These are phyloP conservation scores for Bergia puertoricense DNA, from an alignment of 92 coral and sea anemone species.

Conservation along the genomic window DNA sequence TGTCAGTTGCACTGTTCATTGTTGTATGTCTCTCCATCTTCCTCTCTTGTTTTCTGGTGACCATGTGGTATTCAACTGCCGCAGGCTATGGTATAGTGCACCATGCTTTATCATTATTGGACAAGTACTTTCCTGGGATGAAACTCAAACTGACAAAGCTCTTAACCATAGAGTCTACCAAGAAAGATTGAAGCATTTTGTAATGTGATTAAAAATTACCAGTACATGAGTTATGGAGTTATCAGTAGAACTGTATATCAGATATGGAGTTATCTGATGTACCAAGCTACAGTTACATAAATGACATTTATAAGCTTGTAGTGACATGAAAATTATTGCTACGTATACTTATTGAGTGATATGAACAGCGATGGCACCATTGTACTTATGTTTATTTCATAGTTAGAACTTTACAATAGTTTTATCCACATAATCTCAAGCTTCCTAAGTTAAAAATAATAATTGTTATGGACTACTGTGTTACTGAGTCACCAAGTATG, in stretches of 20 bases:
- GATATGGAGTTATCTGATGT: neutral
- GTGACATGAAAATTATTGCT: neutral
- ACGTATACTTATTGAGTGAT: neutral
- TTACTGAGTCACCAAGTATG: neutral
- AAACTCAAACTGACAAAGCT: constrained; percentile 22
- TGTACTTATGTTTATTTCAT: neutral
- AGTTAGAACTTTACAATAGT: neutral
- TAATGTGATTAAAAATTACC: too few relatives aligned
- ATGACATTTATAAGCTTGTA: too few relatives aligned
- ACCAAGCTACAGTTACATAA: neutral
- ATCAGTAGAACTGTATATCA: neutral
- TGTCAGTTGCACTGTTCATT: constrained; percentile 15
- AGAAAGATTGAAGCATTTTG: constrained; percentile 19
- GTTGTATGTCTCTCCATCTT: constrained; percentile 13
- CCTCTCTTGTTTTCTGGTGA: constrained; percentile 13
- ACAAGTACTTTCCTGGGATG: constrained; percentile 25
- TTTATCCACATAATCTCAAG: neutral
- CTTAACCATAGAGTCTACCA: neutral
- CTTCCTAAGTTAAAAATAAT: neutral
- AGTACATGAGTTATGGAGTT: neutral
- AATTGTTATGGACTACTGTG: neutral
- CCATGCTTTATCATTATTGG: neutral
- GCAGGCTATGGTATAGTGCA: constrained; percentile 1
- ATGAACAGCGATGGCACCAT: neutral
- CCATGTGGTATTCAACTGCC: constrained; percentile 26